Evolutionary conservation across 1,140 invertebrate genomes (phyloP).

Genomic region (Aphaenogaster floridana): DNA sequence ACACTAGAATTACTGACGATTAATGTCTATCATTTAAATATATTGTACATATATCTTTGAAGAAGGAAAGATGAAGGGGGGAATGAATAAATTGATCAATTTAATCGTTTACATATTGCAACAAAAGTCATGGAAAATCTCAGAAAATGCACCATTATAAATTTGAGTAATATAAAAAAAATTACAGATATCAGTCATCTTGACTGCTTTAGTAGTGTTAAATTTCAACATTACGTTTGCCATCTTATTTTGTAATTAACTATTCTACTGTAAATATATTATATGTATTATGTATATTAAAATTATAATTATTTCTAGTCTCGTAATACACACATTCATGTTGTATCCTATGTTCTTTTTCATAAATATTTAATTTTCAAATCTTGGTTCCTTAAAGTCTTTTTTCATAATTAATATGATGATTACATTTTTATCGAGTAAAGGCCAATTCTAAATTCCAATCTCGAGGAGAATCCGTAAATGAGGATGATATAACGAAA

Average conservation of each 20-base stretch:
- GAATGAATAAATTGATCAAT: too few relatives aligned
- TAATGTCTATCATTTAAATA: too few relatives aligned
- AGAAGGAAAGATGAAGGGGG: too few relatives aligned
- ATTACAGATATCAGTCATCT: too few relatives aligned
- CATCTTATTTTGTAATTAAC: background rate
- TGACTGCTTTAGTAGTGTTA: too few relatives aligned
- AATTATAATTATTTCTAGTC: background rate
- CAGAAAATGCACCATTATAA: too few relatives aligned
- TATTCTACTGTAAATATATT: background rate
- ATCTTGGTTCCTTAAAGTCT: background rate
- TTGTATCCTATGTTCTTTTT: background rate
- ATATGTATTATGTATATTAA: background rate
- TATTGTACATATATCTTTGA: too few relatives aligned
- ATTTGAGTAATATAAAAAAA: too few relatives aligned
- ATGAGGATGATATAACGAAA: constrained; percentile 17
- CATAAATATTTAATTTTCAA: background rate
- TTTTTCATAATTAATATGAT: background rate
- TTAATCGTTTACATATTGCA: too few relatives aligned
- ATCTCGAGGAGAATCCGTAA: background rate
- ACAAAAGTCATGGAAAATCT: too few relatives aligned
- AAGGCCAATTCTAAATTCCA: background rate
- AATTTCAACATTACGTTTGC: background rate
- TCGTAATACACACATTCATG: background rate
- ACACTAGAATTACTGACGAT: too few relatives aligned
- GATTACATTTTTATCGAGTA: background rate